A percentile compares a stretch with the other conserved stretches of the same genome.
Conservation (phyloP, 1,140 invertebrate species). For the Drosophila bifasciata region DNA sequence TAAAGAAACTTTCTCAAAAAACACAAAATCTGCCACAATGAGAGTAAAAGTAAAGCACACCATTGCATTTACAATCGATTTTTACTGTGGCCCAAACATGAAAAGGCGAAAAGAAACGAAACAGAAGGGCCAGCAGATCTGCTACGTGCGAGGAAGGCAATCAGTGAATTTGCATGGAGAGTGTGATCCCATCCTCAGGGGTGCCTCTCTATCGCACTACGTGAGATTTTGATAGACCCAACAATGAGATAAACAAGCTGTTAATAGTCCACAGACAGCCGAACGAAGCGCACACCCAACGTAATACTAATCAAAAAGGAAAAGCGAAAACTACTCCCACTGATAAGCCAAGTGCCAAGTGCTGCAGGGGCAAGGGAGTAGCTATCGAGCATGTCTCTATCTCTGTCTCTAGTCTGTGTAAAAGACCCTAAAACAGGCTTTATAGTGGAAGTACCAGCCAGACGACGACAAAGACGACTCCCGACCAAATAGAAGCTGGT, state of each 20-base stretch:
- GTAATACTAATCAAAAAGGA: conserved; percentile 31
- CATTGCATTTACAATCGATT: conserved; percentile 69
- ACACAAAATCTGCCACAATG: conserved; percentile 44
- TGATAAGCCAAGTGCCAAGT: conserved; percentile 56
- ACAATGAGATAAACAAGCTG: conserved; percentile 52
- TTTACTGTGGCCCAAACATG: conserved; percentile 42
- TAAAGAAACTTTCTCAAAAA: conserved; percentile 42
- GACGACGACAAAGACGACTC: conserved; percentile 7
- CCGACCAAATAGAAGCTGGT: conserved; percentile 62
- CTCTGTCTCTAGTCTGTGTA: conserved; percentile 13
- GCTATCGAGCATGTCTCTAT: not conserved
- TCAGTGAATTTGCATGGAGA: conserved; percentile 58
- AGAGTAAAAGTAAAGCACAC: conserved; percentile 70
- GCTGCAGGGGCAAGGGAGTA: conserved; percentile 20
- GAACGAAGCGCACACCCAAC: conserved; percentile 11
- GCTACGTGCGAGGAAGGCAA: conserved; percentile 72
- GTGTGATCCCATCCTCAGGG: conserved; percentile 17
- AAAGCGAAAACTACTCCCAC: conserved; percentile 55
- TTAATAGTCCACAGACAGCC: conserved; percentile 25
- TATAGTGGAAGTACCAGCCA: conserved; percentile 18
- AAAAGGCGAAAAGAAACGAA: not conserved
- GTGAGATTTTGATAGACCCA: conserved; percentile 74
- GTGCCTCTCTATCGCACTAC: conserved; percentile 59
- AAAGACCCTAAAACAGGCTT: conserved; percentile 23
- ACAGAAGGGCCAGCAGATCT: conserved; percentile 23